Conservation (phyloP, 2,113 vertebrate genomes). For the Ictidomys tridecemlineatus region DNA sequence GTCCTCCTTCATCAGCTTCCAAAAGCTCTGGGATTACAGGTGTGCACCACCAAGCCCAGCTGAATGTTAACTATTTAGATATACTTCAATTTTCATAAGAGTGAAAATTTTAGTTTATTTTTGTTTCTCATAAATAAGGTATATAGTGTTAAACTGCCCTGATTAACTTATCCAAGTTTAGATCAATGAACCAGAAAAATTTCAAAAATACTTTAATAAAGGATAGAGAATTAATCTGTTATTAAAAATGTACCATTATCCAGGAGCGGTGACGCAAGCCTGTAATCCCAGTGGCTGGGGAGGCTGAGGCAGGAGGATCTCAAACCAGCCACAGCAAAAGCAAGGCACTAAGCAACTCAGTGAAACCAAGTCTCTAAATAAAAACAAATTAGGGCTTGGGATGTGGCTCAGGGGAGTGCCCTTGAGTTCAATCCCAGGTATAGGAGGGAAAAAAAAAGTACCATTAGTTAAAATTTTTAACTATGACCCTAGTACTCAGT, state of each 20-base stretch:
- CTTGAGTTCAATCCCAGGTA: too few species aligned
- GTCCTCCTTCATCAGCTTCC: too few species aligned
- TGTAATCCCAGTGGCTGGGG: too few species aligned
- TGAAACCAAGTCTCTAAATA: too few species aligned
- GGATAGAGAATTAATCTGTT: constrained; percentile 32
- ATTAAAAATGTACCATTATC: not conserved
- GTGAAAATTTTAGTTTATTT: not conserved
- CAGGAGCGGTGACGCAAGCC: too few species aligned
- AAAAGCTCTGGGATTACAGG: too few species aligned
- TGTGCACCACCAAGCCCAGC: too few species aligned
- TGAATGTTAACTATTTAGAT: not conserved
- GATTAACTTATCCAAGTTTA: constrained; percentile 31
- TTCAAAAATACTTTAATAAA: not conserved
- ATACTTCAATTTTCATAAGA: not conserved
- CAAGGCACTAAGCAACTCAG: too few species aligned
- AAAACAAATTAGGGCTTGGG: too few species aligned
- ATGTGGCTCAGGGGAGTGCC: too few species aligned
- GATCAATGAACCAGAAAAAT: not conserved
- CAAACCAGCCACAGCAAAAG: too few species aligned
- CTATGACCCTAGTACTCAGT: not conserved
- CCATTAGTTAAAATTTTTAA: not conserved
- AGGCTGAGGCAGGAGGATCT: too few species aligned
- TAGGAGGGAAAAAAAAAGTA: not conserved
- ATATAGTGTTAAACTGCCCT: not conserved
- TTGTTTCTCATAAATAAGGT: not conserved